Evolutionary conservation across 2,113 vertebrate species (phyloP).

Genomic region (Lampris megalopsis): DNA sequence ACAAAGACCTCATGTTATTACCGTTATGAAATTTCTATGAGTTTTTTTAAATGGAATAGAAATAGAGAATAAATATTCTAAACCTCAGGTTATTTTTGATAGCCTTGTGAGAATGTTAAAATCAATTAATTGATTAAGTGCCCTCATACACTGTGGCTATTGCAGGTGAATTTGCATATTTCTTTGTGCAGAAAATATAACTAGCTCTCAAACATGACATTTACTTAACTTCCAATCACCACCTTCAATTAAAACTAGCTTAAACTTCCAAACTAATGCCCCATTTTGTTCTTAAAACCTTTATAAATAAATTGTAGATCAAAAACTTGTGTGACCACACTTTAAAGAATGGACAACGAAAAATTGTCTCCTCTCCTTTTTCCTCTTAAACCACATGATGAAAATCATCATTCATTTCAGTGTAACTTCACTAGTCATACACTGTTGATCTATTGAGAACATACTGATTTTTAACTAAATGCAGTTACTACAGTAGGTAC

Average conservation of each 20-base stretch:
- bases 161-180: too few relatives aligned
- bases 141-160: too few relatives aligned
- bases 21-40: background rate
- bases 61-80: background rate
- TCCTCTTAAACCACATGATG: background rate
- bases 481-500: slow-evolving; percentile 25
- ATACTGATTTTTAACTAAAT: background rate
- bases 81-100: background rate
- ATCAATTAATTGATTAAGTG: background rate
- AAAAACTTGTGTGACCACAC: too few relatives aligned
- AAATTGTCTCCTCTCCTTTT: too few relatives aligned
- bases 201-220: too few relatives aligned
- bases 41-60: background rate
- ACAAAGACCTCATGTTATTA: background rate
- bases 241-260: too few relatives aligned
- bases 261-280: too few relatives aligned
- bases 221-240: too few relatives aligned
- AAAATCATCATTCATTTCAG: background rate
- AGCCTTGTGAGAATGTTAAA: background rate
- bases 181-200: too few relatives aligned
- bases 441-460: background rate
- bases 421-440: background rate
- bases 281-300: too few relatives aligned
- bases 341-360: too few relatives aligned
- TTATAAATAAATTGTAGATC: too few relatives aligned